A percentile compares a stretch with the other conserved stretches of the same genome.
These are phyloP conservation scores for Luidia sarsii DNA, from an alignment of 53 echinoderm and acorn worm species.

Conservation along the genomic window DNA sequence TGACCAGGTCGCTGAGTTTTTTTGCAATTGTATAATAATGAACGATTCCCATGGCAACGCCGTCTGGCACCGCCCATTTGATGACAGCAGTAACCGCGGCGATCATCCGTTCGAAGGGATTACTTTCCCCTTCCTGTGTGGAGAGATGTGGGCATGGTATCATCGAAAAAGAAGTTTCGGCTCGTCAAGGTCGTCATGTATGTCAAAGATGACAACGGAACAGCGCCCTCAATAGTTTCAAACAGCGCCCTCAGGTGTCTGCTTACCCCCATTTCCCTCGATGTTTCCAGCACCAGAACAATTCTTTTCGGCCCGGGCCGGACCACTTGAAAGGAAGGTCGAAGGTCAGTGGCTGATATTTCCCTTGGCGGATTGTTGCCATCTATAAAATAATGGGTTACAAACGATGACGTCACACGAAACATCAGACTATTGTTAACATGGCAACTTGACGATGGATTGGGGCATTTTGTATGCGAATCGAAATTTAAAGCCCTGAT, in stretches of 20 bases:
- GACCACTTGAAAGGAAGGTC: constrained; percentile 56
- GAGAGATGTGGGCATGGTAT: too few relatives aligned
- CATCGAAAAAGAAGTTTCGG: too few relatives aligned
- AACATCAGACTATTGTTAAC: too few relatives aligned
- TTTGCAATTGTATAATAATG: background rate
- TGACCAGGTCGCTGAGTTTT: background rate
- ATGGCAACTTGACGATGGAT: too few relatives aligned
- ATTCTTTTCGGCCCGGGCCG: constrained; percentile 21
- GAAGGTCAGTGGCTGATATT: constrained; percentile 17
- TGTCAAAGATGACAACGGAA: too few relatives aligned
- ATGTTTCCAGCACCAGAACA: constrained; percentile 74
- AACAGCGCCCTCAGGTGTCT: too few relatives aligned
- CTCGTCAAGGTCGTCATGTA: too few relatives aligned
- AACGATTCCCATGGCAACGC: background rate
- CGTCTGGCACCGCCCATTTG: background rate
- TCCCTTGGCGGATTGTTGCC: constrained; percentile 35
- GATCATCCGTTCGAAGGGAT: background rate
- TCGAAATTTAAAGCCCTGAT: too few relatives aligned
- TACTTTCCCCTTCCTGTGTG: too few relatives aligned
- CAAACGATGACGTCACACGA: background rate
- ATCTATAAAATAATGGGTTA: constrained; percentile 28
- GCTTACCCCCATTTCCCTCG: constrained; percentile 70
- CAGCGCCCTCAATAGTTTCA: too few relatives aligned
- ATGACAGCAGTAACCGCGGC: constrained; percentile 11
- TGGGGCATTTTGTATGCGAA: too few relatives aligned